Base-by-base conservation (phyloP, 2,113 vertebrate species). In the Aleadryas rufinucha region DNA sequence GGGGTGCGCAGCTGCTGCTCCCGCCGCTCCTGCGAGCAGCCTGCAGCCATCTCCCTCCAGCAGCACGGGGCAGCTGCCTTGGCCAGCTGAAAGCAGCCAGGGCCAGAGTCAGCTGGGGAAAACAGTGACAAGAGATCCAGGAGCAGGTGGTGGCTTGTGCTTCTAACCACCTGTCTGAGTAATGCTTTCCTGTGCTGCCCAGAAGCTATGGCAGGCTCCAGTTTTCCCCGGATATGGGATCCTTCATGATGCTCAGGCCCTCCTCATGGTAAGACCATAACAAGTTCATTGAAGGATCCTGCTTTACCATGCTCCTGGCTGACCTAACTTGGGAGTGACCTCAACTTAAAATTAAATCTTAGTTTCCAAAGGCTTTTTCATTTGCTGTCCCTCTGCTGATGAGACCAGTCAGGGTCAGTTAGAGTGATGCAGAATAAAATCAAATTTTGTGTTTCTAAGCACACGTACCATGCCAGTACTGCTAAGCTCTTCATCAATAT, bases 101-200 rank as follows among this genome's bases (percentile, higher is more conserved):
- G 91, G 87, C 87, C 93, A 69, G 77, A 91, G 75, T 83, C 70
- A 63, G 87, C 89, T 68, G 78, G 84, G 71, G 59, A 80, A 42
- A 77, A 35, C 63, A 47, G 66, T 0, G 5, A 74, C 66, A 13
- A n/a, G 89, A 90, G 93, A 94, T 91, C 84, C 90, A 91, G 93
- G 87, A 96, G 84, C 95, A 96, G 93, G 93, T 96, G 95, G 87
- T 75, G 63, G 82, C 52, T 90, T 61, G 54, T 54, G 75, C 66
- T 63, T 85, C 87, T 70, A 50, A 61, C 87, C 91, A 96, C 93
- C 84, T 93, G 95, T 83, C 70, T 26, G 84, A 91, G 42, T 54
- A 85, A 69, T 0, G 3, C 84, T 93, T 76, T 28, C 27, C 71
- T 44, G 33, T 2, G 0, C 68, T 70, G 63, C 53, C 54, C 41